Base-by-base conservation (phyloP, 2,797 vertebrate genomes). In the Echeneis naucrates region DNA sequence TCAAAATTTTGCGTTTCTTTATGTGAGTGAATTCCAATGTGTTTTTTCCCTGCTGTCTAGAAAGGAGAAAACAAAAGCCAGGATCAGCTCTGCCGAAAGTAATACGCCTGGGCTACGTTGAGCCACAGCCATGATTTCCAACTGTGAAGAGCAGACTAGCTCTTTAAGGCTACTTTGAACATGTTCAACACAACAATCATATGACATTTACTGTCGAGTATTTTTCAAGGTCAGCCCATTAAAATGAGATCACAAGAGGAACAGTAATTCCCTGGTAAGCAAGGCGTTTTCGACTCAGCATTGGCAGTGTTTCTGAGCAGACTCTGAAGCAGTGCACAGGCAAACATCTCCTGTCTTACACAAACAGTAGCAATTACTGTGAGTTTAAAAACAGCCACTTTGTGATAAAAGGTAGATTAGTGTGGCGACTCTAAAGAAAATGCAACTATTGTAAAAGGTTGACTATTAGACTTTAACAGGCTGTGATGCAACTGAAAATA, bases 391-490 rank as follows among this genome's bases (percentile, higher is more conserved):
- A 65, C 54, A 59, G 50, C 38, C 66, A 77, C 23, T 66, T 47
- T 24, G 32, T 61, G 66, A 84, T 71, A 66, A 81, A 75, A 52
- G 60, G 53, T 44, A 74, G 63, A 83, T 85, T 56, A 63, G 60
- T 47, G 62, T 56, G 61, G 67, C 23, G 52, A 37, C 50, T 66
- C 57, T 23, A 52, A 59, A 80, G 58, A 32, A 50, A 82, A 32
- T 21, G 57, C 12, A 19, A 14, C 37, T 42, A 72, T 71, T 68
- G 55, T 63, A 62, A 81, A n/a, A 64, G 47, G 37, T 77, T 44
- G 57, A 69, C 37, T 51, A 81, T 82, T 64, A 62, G 30, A 79
- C 65, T 88, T 78, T 85, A 90, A 87, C 86, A 90, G 81, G 78
- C 74, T 71, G 56, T 58, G 81, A 84, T 82, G 69, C 44, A 73